Percentiles rank a stretch among this genome's conserved stretches.
These are phyloP conservation scores for Notolepis coatsorum DNA, from an alignment of 2,797 vertebrate species.

Conservation along the genomic window DNA sequence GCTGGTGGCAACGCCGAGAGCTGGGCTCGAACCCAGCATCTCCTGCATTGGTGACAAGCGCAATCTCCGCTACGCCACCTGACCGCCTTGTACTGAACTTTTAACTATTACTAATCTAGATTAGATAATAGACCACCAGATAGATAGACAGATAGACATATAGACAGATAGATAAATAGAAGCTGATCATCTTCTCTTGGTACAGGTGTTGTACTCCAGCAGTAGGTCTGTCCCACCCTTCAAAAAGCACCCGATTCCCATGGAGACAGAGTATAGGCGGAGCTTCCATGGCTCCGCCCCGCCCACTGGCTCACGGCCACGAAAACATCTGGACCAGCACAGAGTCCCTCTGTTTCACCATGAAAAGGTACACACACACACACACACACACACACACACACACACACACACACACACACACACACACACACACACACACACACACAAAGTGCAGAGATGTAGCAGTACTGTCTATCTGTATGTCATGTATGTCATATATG, in stretches of 20 bases:
- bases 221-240: constrained; percentile 38
- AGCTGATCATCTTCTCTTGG: too few species aligned
- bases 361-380: constrained; percentile 18
- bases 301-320: constrained; percentile 34
- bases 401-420: constrained; percentile 5
- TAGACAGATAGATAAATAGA: too few species aligned
- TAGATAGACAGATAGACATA: too few species aligned
- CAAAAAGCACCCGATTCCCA: constrained; percentile 31
- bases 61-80: too few species aligned
- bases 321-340: constrained; percentile 52
- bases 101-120: too few species aligned
- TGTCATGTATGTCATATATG: too few species aligned
- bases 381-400: neutral
- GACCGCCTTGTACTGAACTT: too few species aligned
- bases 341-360: constrained; percentile 51
- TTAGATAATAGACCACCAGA: too few species aligned
- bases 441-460: neutral
- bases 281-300: constrained; percentile 50
- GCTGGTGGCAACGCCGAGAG: too few species aligned
- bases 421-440: constrained; percentile 9
- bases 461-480: neutral
- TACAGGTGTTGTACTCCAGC: constrained; percentile 49
- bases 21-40: too few species aligned
- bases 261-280: constrained; percentile 64
- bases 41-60: too few species aligned